Percentiles rank a stretch among this genome's conserved stretches.
Evolutionary conservation across 2,113 vertebrate species (phyloP).

Genomic region (Neotoma lepida): DNA sequence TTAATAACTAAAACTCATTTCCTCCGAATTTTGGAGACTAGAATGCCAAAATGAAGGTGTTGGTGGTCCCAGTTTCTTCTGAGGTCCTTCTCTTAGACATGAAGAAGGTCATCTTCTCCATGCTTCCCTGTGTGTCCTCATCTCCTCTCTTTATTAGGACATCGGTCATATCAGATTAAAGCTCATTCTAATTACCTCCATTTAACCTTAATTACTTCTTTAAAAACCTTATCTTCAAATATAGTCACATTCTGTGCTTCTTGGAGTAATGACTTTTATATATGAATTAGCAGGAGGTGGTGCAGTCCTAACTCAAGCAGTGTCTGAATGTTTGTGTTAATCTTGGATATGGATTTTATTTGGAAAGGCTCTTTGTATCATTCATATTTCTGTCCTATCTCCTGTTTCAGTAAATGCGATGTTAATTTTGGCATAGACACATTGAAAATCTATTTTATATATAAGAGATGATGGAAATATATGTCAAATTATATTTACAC

Average conservation of each 20-base stretch:
- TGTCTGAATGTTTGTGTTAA: slow-evolving; percentile 37
- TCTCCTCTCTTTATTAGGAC: not conserved
- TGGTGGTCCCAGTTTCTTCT: not conserved
- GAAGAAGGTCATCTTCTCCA: not conserved
- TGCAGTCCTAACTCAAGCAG: not conserved
- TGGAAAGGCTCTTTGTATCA: not conserved
- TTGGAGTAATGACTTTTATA: not conserved
- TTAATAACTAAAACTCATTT: slow-evolving; percentile 19
- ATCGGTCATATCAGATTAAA: not conserved
- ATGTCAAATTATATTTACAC: slow-evolving; percentile 37
- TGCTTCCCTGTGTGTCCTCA: not conserved
- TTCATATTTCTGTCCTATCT: not conserved
- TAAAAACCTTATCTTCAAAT: slow-evolving; percentile 9
- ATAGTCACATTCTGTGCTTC: not conserved
- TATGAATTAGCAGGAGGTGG: not conserved
- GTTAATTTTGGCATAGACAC: not conserved
- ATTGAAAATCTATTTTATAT: slow-evolving; percentile 27
- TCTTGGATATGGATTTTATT: slow-evolving; percentile 13
- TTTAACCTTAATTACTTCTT: not conserved
- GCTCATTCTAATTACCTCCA: not conserved
- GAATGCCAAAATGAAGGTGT: not conserved
- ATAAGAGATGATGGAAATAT: slow-evolving; percentile 38
- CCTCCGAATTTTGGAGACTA: not conserved
- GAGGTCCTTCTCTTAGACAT: not conserved
- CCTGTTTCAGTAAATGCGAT: slow-evolving; percentile 29